Base-by-base conservation (phyloP, 2,888 invertebrate species). In the Acleris holmiana region DNA sequence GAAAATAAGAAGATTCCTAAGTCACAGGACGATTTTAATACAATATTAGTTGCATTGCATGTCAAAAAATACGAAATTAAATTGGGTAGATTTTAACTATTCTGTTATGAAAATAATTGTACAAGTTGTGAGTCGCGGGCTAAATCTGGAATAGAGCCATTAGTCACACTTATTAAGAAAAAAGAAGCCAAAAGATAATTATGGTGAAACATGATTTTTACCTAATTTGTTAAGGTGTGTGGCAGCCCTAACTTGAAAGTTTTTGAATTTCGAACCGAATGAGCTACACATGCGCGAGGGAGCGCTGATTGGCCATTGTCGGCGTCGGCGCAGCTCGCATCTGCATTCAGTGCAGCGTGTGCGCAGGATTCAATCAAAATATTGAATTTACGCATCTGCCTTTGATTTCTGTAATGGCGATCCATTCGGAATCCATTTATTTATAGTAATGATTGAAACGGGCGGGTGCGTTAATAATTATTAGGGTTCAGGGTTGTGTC, bases 231-330 rank as follows among this genome's bases (percentile, higher is more conserved):
- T 3, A 51, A 47, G 46, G 19, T 51, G 29, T 29, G 29, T 57
- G 61, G 40, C 56, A 59, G 41, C 64, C 64, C 53, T 64, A 29
- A 13, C 7, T 21, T 53, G 48, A 21, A 50, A 17, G 41, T 48
- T 23, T 67, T 61, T 54, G 23, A 60, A 46, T 50, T 69, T 29
- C 51, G 66, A 53, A 41, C 61, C 13, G 61, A 57, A 19, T 56
- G 35, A 29, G 46, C 56, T 18, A 59, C 76, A 79, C 80, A 74
- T 74, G 82, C 77, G 77, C 78, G 67, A 67, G 61, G 63, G 76
- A 72, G 74, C 73, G 73, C 68, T 89, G 89, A 90, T 90, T 90
- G 85, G 83, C 78, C 73, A 89, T 90, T 90, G 90, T 90, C 68
- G 71, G 35, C 13, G 35, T 13, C 35, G 13, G 74, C 72, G 79